Conservation (phyloP, 2,113 vertebrate genomes). For the Brachyhypopomus gauderio region DNA sequence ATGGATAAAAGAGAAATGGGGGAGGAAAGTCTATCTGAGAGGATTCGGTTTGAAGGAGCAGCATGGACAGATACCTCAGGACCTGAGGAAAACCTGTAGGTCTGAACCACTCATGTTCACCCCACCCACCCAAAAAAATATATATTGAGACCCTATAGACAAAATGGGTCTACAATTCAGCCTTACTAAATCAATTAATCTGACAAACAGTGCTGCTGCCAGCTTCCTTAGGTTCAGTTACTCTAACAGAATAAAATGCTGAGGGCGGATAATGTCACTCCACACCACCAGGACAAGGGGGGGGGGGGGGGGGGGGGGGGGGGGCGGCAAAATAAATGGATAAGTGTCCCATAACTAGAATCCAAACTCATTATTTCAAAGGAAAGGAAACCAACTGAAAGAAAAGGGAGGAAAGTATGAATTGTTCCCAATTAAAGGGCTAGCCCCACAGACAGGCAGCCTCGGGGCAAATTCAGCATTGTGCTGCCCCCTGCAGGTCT, state of each 20-base stretch:
- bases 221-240: constrained; percentile 13
- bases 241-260: constrained; percentile 3
- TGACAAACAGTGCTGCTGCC: constrained; percentile 37
- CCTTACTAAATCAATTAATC: constrained; percentile 35
- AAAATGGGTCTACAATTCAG: constrained; percentile 18
- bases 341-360: not conserved
- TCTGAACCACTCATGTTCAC: not conserved
- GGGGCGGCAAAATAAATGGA: not conserved
- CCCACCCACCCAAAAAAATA: not conserved
- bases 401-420: not conserved
- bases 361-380: constrained; percentile 32
- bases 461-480: constrained; percentile 56
- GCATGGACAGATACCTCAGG: not conserved
- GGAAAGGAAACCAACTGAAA: constrained; percentile 58
- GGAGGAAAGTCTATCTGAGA: constrained; percentile 42
- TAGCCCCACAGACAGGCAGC: constrained; percentile 23
- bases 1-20: constrained; percentile 22
- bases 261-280: not conserved
- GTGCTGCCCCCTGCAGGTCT: constrained; percentile 73
- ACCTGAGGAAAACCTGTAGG: too few relatives aligned
- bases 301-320: not conserved
- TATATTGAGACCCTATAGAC: constrained; percentile 21
- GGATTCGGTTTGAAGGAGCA: constrained; percentile 33
- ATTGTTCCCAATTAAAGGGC: constrained; percentile 47
- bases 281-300: not conserved